These are phyloP conservation scores for Aix galericulata DNA, from an alignment of 2,113 vertebrate genomes.

Conservation along the genomic window DNA sequence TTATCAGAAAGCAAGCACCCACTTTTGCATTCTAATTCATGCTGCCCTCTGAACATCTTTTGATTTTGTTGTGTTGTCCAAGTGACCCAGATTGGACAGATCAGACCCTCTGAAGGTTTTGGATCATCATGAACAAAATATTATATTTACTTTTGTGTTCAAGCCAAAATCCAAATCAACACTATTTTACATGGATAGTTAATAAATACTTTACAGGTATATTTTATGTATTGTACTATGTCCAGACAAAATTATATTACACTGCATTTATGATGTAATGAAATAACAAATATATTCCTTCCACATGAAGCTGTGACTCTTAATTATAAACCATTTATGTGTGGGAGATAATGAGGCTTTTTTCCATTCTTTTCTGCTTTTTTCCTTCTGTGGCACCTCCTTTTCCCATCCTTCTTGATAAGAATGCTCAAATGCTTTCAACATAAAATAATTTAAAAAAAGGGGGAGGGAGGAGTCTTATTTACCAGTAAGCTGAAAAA, in stretches of 20 bases:
- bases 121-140: not conserved
- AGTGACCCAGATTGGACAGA: not conserved
- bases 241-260: not conserved
- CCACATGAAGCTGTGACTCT: not conserved
- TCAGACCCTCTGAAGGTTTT: not conserved
- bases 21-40: not conserved
- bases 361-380: not conserved
- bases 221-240: not conserved
- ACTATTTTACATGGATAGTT: not conserved
- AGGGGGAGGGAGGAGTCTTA: rapidly evolving
- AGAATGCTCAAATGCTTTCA: not conserved
- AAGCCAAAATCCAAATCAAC: not conserved
- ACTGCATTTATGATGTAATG: not conserved
- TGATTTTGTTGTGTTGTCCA: not conserved
- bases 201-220: not conserved
- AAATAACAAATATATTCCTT: not conserved
- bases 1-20: not conserved
- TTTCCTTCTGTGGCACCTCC: not conserved
- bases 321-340: not conserved
- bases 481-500: not conserved
- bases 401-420: not conserved
- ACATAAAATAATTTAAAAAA: not conserved
- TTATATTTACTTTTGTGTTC: not conserved
- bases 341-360: not conserved
- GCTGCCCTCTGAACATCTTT: not conserved